Conservation (phyloP, 2,797 vertebrate species). For the Triplophysa yarkandensis region DNA sequence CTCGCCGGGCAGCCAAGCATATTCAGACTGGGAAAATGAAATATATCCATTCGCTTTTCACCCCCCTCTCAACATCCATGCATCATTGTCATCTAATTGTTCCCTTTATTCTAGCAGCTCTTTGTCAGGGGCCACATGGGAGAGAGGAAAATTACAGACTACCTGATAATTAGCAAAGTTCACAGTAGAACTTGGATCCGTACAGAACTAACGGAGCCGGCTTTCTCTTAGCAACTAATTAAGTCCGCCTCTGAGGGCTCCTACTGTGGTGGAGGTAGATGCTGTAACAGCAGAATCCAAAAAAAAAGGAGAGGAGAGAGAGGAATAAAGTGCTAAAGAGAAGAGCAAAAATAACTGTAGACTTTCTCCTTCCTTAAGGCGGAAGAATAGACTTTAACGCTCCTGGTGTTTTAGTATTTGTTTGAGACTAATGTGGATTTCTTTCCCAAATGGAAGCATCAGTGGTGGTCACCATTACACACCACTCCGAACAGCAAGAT, state of each 20-base stretch:
- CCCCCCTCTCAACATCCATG: slow-evolving; percentile 57
- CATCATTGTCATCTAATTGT: slow-evolving; percentile 67
- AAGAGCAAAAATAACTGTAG: slow-evolving; percentile 42
- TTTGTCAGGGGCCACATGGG: slow-evolving; percentile 72
- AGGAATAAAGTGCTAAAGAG: slow-evolving; percentile 45
- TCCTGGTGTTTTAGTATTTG: slow-evolving; percentile 78
- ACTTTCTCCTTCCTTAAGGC: slow-evolving; percentile 54
- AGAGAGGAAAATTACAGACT: slow-evolving; percentile 80
- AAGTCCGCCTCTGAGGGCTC: slow-evolving; percentile 81
- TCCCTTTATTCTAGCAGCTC: slow-evolving; percentile 68
- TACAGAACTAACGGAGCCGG: slow-evolving; percentile 71
- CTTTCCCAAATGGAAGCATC: slow-evolving; percentile 76
- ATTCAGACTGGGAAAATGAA: slow-evolving; percentile 33
- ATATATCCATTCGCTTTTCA: slow-evolving; percentile 44
- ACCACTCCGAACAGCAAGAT: slow-evolving; percentile 67
- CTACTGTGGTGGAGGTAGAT: slow-evolving; percentile 72
- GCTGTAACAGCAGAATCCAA: slow-evolving; percentile 80
- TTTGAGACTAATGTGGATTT: slow-evolving; percentile 76
- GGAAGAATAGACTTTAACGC: slow-evolving; percentile 74
- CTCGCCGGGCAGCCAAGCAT: slow-evolving; percentile 22
- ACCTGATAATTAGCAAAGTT: slow-evolving; percentile 87
- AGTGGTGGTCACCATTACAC: slow-evolving; percentile 73
- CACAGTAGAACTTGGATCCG: slow-evolving; percentile 77
- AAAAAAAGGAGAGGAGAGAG: slow-evolving; percentile 45
- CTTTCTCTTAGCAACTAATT: slow-evolving; percentile 84